A percentile compares a stretch with the other conserved stretches of the same genome.
These are phyloP conservation scores for Cynoglossus semilaevis DNA, from an alignment of 2,113 vertebrate species.

Conservation along the genomic window DNA sequence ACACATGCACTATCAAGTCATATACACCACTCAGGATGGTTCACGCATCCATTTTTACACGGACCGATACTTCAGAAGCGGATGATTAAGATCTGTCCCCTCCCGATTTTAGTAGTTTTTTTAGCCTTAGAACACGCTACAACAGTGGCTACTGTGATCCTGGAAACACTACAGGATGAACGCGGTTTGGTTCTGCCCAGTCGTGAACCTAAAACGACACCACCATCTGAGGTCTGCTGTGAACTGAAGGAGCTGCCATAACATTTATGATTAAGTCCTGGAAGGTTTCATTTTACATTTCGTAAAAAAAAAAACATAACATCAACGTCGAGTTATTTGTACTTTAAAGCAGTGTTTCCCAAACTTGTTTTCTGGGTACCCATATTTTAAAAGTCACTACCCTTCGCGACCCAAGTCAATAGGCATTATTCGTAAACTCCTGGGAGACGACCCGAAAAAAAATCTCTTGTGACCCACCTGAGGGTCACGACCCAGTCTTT, in stretches of 20 bases:
- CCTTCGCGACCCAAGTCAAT: too few relatives aligned
- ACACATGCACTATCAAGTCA: conserved; percentile 72
- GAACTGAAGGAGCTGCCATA: conserved; percentile 44
- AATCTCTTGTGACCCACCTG: too few relatives aligned
- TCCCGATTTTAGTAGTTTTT: conserved; percentile 29
- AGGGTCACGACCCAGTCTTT: too few relatives aligned
- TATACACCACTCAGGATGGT: conserved; percentile 58
- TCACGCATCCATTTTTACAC: conserved; percentile 62
- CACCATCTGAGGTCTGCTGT: conserved; percentile 1
- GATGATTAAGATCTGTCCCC: conserved; percentile 35
- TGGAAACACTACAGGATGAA: conserved; percentile 40
- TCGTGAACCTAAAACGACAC: background rate
- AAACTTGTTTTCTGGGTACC: too few relatives aligned
- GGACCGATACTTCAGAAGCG: conserved; percentile 41
- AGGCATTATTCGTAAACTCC: too few relatives aligned
- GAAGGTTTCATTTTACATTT: too few relatives aligned
- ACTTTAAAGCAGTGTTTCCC: too few relatives aligned
- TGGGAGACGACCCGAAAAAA: too few relatives aligned
- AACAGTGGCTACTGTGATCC: conserved; percentile 66
- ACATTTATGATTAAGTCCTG: background rate
- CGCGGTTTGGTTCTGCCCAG: conserved; percentile 33
- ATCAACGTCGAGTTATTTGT: too few relatives aligned
- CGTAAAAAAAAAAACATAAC: too few relatives aligned
- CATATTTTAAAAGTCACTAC: too few relatives aligned
- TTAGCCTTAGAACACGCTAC: conserved; percentile 63